Conservation (phyloP, 2,113 vertebrate genomes). For the Rissa tridactyla region DNA sequence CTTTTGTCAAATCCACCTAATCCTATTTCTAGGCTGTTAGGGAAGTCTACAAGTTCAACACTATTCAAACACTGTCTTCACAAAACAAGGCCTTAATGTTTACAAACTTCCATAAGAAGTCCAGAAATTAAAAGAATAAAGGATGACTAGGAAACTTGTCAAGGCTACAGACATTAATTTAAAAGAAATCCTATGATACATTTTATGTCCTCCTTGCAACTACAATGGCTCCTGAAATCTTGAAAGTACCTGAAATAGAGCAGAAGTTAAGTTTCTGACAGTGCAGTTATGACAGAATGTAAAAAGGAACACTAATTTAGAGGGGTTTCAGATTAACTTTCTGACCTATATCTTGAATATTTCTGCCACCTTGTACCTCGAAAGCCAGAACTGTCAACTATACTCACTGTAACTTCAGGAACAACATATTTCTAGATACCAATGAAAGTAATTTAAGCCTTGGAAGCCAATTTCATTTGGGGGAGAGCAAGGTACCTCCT, state of each 20-base stretch:
- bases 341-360: background rate
- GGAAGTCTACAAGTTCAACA: background rate
- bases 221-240: background rate
- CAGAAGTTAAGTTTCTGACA: background rate
- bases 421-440: background rate
- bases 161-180: background rate
- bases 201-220: background rate
- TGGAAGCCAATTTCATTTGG: background rate
- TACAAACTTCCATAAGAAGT: background rate
- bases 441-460: background rate
- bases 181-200: background rate
- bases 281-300: rapidly evolving
- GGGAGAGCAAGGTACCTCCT: background rate
- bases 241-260: background rate
- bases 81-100: background rate
- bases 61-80: background rate
- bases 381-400: background rate
- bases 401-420: background rate
- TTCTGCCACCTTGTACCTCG: background rate
- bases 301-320: background rate
- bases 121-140: background rate
- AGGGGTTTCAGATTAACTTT: background rate
- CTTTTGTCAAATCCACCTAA: background rate
- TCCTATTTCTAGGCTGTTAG: background rate
- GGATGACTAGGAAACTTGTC: background rate